Evolutionary conservation across 2,113 vertebrate species (phyloP), one percentile per base, ranked within the genome.

Genomic region (Heloderma charlesbogerti): DNA sequence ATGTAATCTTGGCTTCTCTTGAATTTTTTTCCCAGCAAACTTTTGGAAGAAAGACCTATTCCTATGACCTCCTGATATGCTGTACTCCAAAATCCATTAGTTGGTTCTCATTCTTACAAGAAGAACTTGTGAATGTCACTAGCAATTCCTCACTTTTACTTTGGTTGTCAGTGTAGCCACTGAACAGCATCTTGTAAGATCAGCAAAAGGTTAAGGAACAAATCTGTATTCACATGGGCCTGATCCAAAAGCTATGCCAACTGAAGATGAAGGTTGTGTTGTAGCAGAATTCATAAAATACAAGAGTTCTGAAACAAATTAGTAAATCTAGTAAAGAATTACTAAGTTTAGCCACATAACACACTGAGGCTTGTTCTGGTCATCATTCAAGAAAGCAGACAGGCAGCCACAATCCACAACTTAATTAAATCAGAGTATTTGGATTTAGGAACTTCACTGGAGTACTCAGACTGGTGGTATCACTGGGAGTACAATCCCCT

Each of bases 361-460:
- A 89, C 2, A 12, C 93, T 96, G 94, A 90, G 92, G 93, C 91
- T 95, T 96, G 90, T 94, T 97, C 94, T 93, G 94, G 74, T 57
- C 93, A 95, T 94, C 95, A 91, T 90, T 95, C 82, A 90, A 93
- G 95, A 94, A 97, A 96, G 67, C 92, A 94, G 94, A 96, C 91
- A 95, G 92, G 29, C 20, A 78, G 66, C 66, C 63, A 57, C 84
- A 25, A 43, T 43, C 48, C 57, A 71, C 37, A 13, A 63, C 27
- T 84, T 86, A 80, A 25, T 86, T 90, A 63, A 86, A 79, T 54
- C 45, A 85, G 43, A 90, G 72, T 31, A 25, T n/a, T 80, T 79
- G 40, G 45, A 81, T 81, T 88, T 81, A 69, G 31, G 40, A 71
- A 81, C 43, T 81, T 69, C 51, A 80, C 31, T 25, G 20, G 27